Conservation (phyloP, 2,113 vertebrate genomes). For the Callopanchax toddi region DNA sequence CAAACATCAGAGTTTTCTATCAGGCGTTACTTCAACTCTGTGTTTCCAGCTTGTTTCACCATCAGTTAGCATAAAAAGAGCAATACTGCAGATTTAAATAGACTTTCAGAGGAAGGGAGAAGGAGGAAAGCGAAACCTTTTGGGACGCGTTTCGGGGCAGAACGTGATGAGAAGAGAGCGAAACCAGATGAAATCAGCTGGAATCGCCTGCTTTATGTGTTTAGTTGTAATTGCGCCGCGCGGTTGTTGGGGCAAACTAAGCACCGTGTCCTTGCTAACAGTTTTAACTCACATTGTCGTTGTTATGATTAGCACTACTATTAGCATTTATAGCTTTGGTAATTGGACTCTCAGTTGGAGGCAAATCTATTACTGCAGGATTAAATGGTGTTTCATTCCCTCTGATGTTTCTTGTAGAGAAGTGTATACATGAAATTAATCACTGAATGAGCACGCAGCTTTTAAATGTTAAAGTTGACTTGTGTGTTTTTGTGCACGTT, state of each 20-base stretch:
- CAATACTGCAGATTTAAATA: constrained; percentile 2
- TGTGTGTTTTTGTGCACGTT: constrained; percentile 6
- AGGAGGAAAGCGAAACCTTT: neutral
- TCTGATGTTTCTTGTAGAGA: constrained; percentile 6
- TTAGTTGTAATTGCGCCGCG: constrained; percentile 35
- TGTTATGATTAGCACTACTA: constrained; percentile 60
- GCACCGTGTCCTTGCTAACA: constrained; percentile 32
- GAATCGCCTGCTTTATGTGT: constrained; percentile 45
- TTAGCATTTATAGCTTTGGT: constrained; percentile 65
- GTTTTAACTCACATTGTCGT: constrained; percentile 37
- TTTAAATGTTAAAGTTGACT: constrained; percentile 17
- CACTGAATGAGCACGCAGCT: constrained; percentile 18
- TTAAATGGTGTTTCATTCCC: constrained; percentile 42
- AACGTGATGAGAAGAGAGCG: neutral
- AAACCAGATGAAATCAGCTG: constrained; percentile 47
- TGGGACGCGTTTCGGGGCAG: neutral
- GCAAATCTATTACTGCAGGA: constrained; percentile 59
- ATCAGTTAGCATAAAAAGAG: neutral
- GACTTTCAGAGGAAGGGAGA: neutral
- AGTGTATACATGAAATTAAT: constrained; percentile 21
- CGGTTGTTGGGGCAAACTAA: constrained; percentile 24
- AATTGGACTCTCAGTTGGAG: constrained; percentile 69
- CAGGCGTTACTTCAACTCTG: too few species aligned
- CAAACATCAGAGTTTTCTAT: too few species aligned
- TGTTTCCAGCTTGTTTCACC: neutral